A percentile compares a stretch with the other conserved stretches of the same genome.
phyloP scores from a whole-genome alignment of 2,888 invertebrate species.

The Scelioninae gen. 1 region DNA sequence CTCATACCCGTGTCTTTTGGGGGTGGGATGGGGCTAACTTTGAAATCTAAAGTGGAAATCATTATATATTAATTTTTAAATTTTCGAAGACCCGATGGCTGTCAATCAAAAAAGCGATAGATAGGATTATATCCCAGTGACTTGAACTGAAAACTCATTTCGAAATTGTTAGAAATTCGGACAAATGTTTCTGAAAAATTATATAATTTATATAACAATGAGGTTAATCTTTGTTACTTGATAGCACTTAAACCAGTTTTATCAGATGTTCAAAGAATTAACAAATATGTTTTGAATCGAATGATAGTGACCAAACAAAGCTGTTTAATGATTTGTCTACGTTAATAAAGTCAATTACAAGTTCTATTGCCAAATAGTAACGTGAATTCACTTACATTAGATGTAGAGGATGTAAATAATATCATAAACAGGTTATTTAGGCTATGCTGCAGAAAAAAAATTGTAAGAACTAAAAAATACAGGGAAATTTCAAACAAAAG shows the following conservation, averaged over 20 bases:
- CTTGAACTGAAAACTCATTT: conserved; percentile 76
- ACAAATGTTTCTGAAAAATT: conserved; percentile 77
- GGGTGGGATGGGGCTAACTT: too few relatives aligned
- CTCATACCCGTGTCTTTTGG: too few relatives aligned
- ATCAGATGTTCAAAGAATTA: conserved; percentile 67
- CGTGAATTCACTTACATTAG: conserved; percentile 1
- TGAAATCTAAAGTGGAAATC: too few relatives aligned
- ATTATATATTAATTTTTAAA: conserved; percentile 5
- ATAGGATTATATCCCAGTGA: conserved; percentile 75
- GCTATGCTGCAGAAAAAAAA: conserved; percentile 23
- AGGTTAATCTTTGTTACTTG: conserved; percentile 73
- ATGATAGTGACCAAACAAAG: conserved; percentile 45
- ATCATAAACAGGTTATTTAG: conserved; percentile 2
- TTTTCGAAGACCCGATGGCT: conserved; percentile 70
- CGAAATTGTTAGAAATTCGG: conserved; percentile 62
- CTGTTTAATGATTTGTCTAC: conserved; percentile 47
- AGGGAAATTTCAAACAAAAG: neutral
- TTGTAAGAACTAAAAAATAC: neutral
- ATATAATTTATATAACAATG: conserved; percentile 74
- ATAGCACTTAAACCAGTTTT: conserved; percentile 72
- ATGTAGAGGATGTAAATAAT: conserved; percentile 30
- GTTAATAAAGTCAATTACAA: conserved; percentile 9
- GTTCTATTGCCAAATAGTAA: conserved; percentile 9
- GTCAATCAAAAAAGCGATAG: conserved; percentile 75
- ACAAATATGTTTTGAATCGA: conserved; percentile 61